Base-by-base conservation (phyloP, 2,113 vertebrate genomes). In the Ploceus nigricollis region DNA sequence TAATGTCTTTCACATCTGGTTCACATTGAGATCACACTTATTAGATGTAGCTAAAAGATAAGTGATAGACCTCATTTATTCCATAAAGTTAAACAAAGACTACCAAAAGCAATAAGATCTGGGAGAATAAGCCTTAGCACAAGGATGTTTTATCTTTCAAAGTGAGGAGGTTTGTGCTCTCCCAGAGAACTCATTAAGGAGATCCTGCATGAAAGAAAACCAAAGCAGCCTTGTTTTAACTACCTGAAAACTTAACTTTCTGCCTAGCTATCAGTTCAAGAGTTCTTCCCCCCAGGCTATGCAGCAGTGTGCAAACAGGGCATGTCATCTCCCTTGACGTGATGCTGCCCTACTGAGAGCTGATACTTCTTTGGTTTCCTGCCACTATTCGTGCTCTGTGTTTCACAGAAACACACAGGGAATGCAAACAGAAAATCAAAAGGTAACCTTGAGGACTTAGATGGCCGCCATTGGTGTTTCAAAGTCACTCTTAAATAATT, bases 201-300 rank as follows among this genome's bases (percentile, higher is more conserved):
- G 76, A 70, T 44, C 18, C 35, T 35, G 39, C 82, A 91, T 96
- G 51, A 96, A 93, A 94, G 87, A 80, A 86, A 93, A 92, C 58
- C 76, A 93, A 90, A 94, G 56, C 51, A 88, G 58, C 51, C 83
- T 90, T 75, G 35, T 94, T 96, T 93, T 68, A 92, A 15, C 64
- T 81, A 66, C 27, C 44, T 47, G 75, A 78, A 93, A 92, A 90
- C 42, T 44, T 88, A 47, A 42, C 82, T 95, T 93, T 73, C 58
- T 86, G 76, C 80, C 33, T 77, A 76, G 79, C 35, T 58, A 39
- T 66, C 54, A 83, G 63, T 86, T 86, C 58, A 57, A 37, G 85
- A 76, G 94, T 66, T 90, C 80, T 83, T 92, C 44, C 93, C 93
- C 64, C 44, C 72, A 89, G 95, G 95, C 95, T 91, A 75, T 56